A percentile compares a stretch with the other conserved stretches of the same genome.
Conservation (phyloP, 2,113 vertebrate species). For the Phainopepla nitens region DNA sequence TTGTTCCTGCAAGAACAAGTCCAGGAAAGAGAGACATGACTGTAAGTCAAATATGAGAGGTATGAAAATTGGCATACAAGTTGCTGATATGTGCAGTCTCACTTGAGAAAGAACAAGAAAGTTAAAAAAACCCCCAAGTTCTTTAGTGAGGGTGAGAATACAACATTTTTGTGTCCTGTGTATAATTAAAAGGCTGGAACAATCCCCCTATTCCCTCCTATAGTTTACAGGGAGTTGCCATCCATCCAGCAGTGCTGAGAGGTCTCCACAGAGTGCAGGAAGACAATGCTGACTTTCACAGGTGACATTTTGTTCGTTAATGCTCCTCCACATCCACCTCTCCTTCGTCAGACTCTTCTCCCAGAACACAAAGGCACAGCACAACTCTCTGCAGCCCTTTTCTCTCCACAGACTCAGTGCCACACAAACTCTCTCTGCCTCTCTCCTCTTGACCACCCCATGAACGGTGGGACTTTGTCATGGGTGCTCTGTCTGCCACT, state of each 20-base stretch:
- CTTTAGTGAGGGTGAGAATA: neutral
- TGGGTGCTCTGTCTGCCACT: neutral
- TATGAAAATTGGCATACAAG: neutral
- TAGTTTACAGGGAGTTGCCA: neutral
- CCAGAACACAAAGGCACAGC: neutral
- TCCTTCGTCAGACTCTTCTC: neutral
- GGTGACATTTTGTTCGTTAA: neutral
- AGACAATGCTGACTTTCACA: neutral
- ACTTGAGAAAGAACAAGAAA: neutral
- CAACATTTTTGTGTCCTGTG: neutral
- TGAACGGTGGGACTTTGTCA: neutral
- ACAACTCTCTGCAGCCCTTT: slow-evolving; percentile 15
- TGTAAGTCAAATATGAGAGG: neutral
- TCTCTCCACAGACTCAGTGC: neutral
- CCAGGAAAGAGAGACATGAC: neutral
- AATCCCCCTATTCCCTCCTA: neutral
- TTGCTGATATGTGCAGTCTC: neutral
- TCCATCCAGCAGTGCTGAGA: neutral
- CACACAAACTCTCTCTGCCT: slow-evolving; percentile 11
- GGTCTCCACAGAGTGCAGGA: neutral
- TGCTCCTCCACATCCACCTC: neutral
- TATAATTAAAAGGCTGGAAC: neutral
- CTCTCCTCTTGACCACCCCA: neutral
- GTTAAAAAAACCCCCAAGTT: accelerated
- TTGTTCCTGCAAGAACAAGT: neutral